These are phyloP conservation scores for Nematopogon swammerdamellus DNA, from an alignment of 2,888 invertebrate genomes.

Conservation along the genomic window DNA sequence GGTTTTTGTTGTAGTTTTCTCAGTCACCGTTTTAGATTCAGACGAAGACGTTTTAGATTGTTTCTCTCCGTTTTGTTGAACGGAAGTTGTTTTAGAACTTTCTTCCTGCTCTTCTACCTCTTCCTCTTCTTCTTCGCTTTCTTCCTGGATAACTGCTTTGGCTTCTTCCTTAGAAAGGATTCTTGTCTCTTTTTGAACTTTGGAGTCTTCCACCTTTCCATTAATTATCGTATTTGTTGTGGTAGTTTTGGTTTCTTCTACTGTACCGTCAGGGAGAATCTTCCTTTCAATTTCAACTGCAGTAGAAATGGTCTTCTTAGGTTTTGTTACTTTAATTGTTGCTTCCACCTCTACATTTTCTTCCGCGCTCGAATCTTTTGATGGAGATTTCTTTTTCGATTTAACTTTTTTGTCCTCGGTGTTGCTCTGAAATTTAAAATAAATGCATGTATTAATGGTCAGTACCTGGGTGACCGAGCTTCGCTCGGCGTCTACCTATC, in stretches of 20 bases:
- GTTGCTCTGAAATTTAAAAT: neutral
- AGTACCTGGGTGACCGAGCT: too few relatives aligned
- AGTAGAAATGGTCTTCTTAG: neutral
- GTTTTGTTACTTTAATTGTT: constrained; percentile 30
- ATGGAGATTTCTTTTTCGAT: neutral
- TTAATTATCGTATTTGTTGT: constrained; percentile 43
- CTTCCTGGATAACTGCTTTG: constrained; percentile 5
- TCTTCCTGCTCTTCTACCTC: constrained; percentile 23
- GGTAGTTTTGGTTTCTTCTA: constrained; percentile 42
- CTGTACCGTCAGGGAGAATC: constrained; percentile 34
- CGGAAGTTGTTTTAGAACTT: constrained; percentile 11
- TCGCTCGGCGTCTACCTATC: too few relatives aligned
- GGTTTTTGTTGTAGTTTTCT: constrained; percentile 8
- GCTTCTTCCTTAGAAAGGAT: constrained; percentile 32
- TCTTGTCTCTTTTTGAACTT: constrained; percentile 39
- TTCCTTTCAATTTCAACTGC: constrained; percentile 36
- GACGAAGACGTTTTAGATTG: neutral
- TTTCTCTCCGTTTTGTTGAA: constrained; percentile 2
- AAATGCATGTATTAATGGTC: too few relatives aligned
- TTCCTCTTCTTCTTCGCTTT: constrained; percentile 15
- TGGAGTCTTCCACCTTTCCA: constrained; percentile 37
- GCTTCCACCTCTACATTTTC: constrained; percentile 27
- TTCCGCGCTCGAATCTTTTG: neutral
- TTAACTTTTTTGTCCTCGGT: neutral
- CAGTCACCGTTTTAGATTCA: constrained; percentile 1